Conservation (phyloP, 2,888 invertebrate species). For the Antheraea assamensis region DNA sequence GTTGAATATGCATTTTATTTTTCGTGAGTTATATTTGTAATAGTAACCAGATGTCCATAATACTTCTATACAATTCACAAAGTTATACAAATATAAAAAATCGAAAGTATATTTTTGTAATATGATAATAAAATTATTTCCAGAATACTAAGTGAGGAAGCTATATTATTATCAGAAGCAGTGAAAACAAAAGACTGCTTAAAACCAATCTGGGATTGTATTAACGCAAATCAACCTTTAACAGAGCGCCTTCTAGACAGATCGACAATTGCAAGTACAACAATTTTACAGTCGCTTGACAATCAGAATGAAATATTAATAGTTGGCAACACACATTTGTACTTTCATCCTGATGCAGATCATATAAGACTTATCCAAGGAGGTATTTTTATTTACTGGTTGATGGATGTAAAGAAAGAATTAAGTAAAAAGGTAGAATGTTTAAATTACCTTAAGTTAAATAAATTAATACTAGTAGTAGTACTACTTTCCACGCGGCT, state of each 20-base stretch:
- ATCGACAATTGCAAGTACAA: conserved; percentile 86
- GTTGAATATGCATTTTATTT: no score
- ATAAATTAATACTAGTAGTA: background rate
- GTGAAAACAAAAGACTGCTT: conserved; percentile 79
- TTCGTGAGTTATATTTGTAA: no score
- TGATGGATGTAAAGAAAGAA: conserved; percentile 81
- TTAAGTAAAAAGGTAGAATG: conserved; percentile 53
- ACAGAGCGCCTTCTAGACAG: conserved; percentile 83
- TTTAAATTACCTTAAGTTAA: background rate
- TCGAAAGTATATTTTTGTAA: no score
- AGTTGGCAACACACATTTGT: conserved; percentile 95
- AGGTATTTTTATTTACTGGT: conserved; percentile 86
- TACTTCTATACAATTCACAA: no score
- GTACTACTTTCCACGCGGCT: background rate
- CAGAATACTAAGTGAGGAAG: conserved; percentile 77
- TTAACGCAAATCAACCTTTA: conserved; percentile 82
- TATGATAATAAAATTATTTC: conserved; percentile 31
- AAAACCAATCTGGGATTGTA: conserved; percentile 81
- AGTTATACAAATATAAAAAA: no score
- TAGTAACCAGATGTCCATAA: no score
- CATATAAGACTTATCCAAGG: conserved; percentile 94
- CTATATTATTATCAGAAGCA: conserved; percentile 83
- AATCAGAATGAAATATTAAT: conserved; percentile 83
- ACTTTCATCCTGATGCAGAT: conserved; percentile 95
- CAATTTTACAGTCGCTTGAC: conserved; percentile 81